A percentile compares a stretch with the other conserved stretches of the same genome.
These are phyloP conservation scores for Asobara japonica DNA, from an alignment of 1,140 invertebrate genomes.

Conservation along the genomic window DNA sequence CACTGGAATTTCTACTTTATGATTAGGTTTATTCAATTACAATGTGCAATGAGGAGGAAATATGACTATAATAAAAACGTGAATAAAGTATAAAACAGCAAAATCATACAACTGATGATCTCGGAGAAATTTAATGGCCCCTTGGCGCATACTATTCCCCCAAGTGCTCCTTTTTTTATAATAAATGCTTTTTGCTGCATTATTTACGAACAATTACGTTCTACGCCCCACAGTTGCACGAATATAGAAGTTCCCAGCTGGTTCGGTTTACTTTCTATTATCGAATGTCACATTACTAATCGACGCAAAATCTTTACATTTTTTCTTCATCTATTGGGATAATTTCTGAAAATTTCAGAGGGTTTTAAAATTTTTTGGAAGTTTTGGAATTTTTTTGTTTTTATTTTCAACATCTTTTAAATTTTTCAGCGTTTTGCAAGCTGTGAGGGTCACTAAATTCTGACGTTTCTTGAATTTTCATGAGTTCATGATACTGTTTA, in stretches of 20 bases:
- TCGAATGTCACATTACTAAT: background rate
- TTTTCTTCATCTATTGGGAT: too few species aligned
- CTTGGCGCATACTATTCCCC: background rate
- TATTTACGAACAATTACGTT: background rate
- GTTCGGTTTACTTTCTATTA: conserved; percentile 17
- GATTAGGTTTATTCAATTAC: conserved; percentile 16
- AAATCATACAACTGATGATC: conserved; percentile 17
- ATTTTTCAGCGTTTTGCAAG: too few species aligned
- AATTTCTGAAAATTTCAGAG: too few species aligned
- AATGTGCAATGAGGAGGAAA: conserved; percentile 26
- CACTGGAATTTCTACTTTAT: background rate
- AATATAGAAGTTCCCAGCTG: background rate
- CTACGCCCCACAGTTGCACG: background rate
- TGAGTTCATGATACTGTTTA: too few species aligned
- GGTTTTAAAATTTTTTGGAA: too few species aligned
- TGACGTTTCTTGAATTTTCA: too few species aligned
- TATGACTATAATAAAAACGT: background rate
- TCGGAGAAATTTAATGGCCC: conserved; percentile 55
- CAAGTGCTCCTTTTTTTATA: background rate
- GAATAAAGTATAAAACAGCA: conserved; percentile 4
- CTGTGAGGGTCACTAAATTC: too few species aligned
- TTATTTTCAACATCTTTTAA: too few species aligned
- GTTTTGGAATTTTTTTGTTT: too few species aligned
- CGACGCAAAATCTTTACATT: too few species aligned
- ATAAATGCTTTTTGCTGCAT: background rate